phyloP scores from a whole-genome alignment of 1,140 invertebrate species.

The Druon quercuslanigerum region DNA sequence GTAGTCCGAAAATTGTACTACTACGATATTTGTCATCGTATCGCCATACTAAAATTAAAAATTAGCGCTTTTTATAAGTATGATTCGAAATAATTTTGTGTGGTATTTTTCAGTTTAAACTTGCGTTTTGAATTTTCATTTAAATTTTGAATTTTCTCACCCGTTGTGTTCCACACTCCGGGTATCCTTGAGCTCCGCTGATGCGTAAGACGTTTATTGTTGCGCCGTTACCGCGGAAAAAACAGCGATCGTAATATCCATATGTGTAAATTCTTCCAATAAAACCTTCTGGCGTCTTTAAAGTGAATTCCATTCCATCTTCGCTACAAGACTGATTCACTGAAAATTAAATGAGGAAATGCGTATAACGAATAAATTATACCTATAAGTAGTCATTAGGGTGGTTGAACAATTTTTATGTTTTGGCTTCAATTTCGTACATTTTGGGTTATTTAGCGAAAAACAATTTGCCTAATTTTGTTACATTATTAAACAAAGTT shows the following conservation, averaged over 20 bases:
- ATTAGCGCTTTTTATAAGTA: background rate
- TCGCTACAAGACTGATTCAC: constrained; percentile 94
- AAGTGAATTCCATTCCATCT: constrained; percentile 94
- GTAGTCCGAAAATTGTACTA: constrained; percentile 94
- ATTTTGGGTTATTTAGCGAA: no score
- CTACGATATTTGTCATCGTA: constrained; percentile 94
- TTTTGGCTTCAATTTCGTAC: no score
- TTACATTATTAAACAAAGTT: no score
- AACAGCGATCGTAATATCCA: constrained; percentile 93
- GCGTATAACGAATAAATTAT: background rate
- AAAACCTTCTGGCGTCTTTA: constrained; percentile 91
- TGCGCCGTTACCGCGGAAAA: constrained; percentile 92
- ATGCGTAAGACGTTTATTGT: constrained; percentile 89
- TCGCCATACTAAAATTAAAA: constrained; percentile 84
- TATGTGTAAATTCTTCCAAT: constrained; percentile 93
- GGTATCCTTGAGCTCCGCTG: constrained; percentile 91
- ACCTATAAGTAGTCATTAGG: no score
- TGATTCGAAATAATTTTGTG: constrained; percentile 15
- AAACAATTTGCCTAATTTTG: no score
- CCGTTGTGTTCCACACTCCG: constrained; percentile 90
- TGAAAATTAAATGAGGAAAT: constrained; percentile 66
- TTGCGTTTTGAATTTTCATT: background rate
- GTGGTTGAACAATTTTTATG: no score
- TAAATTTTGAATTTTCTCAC: constrained; percentile 48
- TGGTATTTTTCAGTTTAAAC: constrained; percentile 18